These are phyloP conservation scores for Drosophila insularis DNA, from an alignment of 1,140 invertebrate species.

Conservation along the genomic window DNA sequence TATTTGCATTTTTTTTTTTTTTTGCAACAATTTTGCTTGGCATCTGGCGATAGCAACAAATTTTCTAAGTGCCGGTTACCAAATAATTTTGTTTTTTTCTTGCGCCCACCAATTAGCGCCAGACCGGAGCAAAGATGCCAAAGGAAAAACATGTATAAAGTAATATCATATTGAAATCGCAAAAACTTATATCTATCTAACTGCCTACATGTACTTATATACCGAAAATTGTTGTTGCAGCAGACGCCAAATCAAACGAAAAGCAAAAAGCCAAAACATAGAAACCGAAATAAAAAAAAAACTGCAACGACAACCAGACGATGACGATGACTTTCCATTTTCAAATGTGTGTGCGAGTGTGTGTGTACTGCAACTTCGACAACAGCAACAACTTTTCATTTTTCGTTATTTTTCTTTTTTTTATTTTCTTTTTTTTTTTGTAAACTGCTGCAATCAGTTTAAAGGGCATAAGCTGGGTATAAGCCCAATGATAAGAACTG, in stretches of 20 bases:
- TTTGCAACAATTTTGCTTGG: conserved; percentile 36
- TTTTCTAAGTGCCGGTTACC: conserved; percentile 46
- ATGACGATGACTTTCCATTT: conserved; percentile 71
- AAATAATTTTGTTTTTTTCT: conserved; percentile 27
- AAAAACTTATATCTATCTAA: conserved; percentile 43
- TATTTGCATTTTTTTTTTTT: conserved; percentile 1
- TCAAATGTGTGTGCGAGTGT: conserved; percentile 58
- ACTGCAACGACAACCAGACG: conserved; percentile 58
- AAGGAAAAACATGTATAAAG: conserved; percentile 61
- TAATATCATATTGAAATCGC: conserved; percentile 62
- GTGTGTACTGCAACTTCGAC: conserved; percentile 40
- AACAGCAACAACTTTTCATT: conserved; percentile 70
- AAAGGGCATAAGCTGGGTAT: conserved; percentile 33
- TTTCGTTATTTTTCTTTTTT: background rate
- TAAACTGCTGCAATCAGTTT: conserved; percentile 40
- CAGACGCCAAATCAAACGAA: conserved; percentile 40
- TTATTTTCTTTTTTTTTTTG: conserved; percentile 61
- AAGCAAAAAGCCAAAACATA: conserved; percentile 17
- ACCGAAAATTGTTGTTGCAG: conserved; percentile 43
- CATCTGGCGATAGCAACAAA: conserved; percentile 28
- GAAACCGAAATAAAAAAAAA: conserved; percentile 30
- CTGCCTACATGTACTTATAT: conserved; percentile 39
- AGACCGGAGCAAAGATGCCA: conserved; percentile 29
- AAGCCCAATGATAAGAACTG: background rate
- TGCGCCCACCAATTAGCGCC: conserved; percentile 57